Evolutionary conservation across 2,888 invertebrate species (phyloP), one percentile per base, ranked within the genome.

Genomic region (Coecobrya sp.): DNA sequence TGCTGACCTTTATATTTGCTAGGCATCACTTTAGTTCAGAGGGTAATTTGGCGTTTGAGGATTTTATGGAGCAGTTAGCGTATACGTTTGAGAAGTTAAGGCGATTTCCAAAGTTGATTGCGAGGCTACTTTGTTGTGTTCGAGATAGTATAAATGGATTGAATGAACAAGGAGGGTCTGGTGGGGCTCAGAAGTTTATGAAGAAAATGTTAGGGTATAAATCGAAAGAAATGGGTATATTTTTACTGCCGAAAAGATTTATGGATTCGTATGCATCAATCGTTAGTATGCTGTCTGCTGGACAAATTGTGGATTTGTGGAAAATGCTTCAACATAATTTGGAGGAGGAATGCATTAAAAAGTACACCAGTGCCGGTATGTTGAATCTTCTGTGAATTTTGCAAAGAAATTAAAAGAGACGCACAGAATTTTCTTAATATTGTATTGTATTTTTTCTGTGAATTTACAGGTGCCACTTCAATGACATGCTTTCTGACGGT

Each of bases 281-380:
- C 11, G 82, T 94, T 11, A 93, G 88, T 52, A 27, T 94, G 49
- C 82, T 95, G 19, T 93, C 95, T 3, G 59, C 36, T 55, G 94
- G 94, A 5, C 94, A 95, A 89, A 91, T 94, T 22, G 86, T 93
- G 19, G 94, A 95, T 81, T 85, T 94, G 59, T 95, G 94, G 94
- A 94, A 93, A 76, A 94, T 93, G 5, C 59, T 95, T 0, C 91
- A 94, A 25, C 93, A 95, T 85, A 95, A 94, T 89, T 87, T 94
- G 19, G 87, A 90, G 4, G 93, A 94, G 30, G 93, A 94, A 59
- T 95, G 94, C 30, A 59, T 94, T 10, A 93, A 91, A 82, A 89
- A 76, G 22, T 76, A 45, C 25, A 49, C 11, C 5, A 13, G 22
- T 10, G 10, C 45, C 45, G n/a, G 76, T 76, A 49, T 49, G n/a